Base-by-base conservation (phyloP, 2,888 invertebrate species). In the Ariolimax columbianus region DNA sequence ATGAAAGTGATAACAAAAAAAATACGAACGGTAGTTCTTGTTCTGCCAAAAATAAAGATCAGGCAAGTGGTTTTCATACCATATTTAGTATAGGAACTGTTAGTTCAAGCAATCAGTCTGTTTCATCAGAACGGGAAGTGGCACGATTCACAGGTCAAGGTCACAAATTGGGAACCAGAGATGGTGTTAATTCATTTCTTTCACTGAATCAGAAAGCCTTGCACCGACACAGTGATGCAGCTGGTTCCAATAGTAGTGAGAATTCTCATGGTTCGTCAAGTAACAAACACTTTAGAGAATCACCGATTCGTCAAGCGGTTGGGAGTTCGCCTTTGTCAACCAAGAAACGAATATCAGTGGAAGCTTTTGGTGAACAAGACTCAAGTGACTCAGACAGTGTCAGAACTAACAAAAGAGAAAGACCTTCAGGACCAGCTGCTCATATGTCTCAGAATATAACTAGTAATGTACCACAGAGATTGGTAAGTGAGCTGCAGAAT, bases 111-210 rank as follows among this genome's bases (percentile, higher is more conserved):
- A 72, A 30, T 40, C 72, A 40, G 40, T 38, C 40, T 26, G 14
- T 26, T 40, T 23, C 26, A 40, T 23, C 66, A 47, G 36, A 82
- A 51, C 9, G 33, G n/a, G 19, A 38, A 47, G 19, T 40, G 19
- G 38, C 6, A 30, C 55, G 26, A n/a, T 81, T 86, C 51, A n/a
- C 78, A 82, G 85, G 86, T 79, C 55, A 75, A 30, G 84, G 86
- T 66, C 70, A 82, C 40, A 78, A 36, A 30, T 66, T 86, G 30
- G 86, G 86, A 26, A 33, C 38, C 43, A 77, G 70, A n/a, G 59
- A 77, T 51, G 63, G 33, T 30, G 80, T 80, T 14, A 38, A 30
- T 7, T 77, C 83, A 63, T 77, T 68, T 78, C 82, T 86, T 36
- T 80, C 86, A 43, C 78, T 68, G 40, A 70, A 63, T 26, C 38